Evolutionary conservation across 2,113 vertebrate species (phyloP), one percentile per base, ranked within the genome.

Genomic region (Oncorhynchus nerka): DNA sequence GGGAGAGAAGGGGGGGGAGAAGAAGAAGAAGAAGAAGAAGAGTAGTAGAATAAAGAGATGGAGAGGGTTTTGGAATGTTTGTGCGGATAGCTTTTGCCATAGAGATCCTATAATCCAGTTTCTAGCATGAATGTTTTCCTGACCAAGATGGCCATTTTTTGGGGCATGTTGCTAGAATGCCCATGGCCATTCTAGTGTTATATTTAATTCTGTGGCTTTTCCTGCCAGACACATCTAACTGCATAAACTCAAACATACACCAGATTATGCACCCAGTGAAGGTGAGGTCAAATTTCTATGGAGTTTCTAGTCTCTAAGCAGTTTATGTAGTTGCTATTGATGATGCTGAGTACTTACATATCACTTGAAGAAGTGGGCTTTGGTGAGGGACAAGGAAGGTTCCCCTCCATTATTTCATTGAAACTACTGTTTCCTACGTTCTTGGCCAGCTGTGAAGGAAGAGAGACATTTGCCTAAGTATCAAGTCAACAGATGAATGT

Each of bases 401-500:
- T 97, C 81, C 95, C 97, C 93, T 99, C 98, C 96, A 99, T 96
- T 91, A 99, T 98, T 89, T 98, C 96, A 92, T 99, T 99, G 94
- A 99, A 99, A 94, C 97, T 96, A 95, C 94, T 97, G 93, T 99
- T 99, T 91, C 98, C 98, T 91, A 99, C 93, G 78, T 98, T 99
- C 96, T 99, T 99, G 95, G 97, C 97, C 96, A 99, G 95, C 97
- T 99, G 91, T 11, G 86, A 88, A 64, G 87, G 75, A 83, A 77
- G 73, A 5, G 84, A 62, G n/a, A 9, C 13, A 22, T 16, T 22
- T 22, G n/a, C 3, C 59, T 22, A 8, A 62, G 39, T 45, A 11
- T 45, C 39, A 45, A 45, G 39, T 45, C 39, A 45, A 45, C 39
- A 12, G 9, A 45, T 45, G 39, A 45, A 45, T 12, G 39, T 45